Conservation (phyloP, 2,113 vertebrate genomes). For the Charina bottae region DNA sequence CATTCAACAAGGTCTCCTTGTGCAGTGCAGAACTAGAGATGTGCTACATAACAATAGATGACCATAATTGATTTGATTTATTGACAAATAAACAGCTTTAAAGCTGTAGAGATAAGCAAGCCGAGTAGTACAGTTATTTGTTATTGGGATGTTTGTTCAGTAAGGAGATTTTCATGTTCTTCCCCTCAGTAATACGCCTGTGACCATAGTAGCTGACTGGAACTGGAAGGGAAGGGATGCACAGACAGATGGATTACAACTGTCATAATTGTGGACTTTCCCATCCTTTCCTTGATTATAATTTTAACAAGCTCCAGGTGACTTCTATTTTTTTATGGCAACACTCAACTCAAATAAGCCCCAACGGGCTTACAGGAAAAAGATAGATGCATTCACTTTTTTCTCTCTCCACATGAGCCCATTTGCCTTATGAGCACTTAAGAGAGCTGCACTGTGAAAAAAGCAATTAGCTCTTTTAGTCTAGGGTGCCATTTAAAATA, state of each 20-base stretch:
- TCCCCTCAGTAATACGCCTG: conserved; percentile 59
- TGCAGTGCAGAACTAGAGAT: conserved; percentile 37
- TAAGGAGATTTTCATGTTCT: conserved; percentile 33
- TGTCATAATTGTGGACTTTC: conserved; percentile 52
- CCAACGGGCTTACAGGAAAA: conserved; percentile 60
- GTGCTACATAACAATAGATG: background rate
- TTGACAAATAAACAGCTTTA: background rate
- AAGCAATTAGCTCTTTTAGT: conserved; percentile 77
- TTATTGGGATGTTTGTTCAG: conserved; percentile 19
- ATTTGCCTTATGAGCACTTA: conserved; percentile 63
- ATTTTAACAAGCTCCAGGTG: conserved; percentile 69
- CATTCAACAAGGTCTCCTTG: conserved; percentile 9
- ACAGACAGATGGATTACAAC: conserved; percentile 66
- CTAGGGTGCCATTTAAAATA: conserved; percentile 75
- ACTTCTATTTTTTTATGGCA: conserved; percentile 61
- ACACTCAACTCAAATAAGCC: conserved; percentile 62
- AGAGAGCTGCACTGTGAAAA: conserved; percentile 65
- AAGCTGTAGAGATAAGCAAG: conserved; percentile 38
- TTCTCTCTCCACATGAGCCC: conserved; percentile 21
- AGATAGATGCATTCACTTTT: conserved; percentile 54
- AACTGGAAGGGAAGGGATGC: conserved; percentile 35
- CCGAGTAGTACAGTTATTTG: background rate
- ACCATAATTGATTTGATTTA: conserved; percentile 44
- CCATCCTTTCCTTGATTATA: conserved; percentile 58
- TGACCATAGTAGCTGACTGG: conserved; percentile 59